Base-by-base conservation (phyloP, 1,140 invertebrate genomes). In the Medauroidea extradentata region DNA sequence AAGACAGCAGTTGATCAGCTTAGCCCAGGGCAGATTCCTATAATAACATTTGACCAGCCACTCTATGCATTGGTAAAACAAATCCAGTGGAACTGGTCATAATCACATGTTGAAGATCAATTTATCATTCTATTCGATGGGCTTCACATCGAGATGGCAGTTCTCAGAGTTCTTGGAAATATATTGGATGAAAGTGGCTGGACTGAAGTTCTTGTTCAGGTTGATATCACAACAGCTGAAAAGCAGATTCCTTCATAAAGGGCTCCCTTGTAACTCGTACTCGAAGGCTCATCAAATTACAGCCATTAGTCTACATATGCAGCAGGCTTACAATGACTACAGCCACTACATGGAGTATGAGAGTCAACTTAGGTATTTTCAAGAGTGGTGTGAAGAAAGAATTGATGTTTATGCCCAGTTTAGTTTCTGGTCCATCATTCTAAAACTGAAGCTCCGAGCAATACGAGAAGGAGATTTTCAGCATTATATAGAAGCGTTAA, bases 21-120 rank as follows among this genome's bases (percentile, higher is more conserved):
- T 13, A 68, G 64, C 60, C 63, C 57, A n/a, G 56, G 49, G n/a
- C 65, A 68, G 46, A 49, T 58, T n/a, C 61, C 65, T 29, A 60
- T 65, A 3, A 57, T 67, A 16, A 34, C n/a, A 43, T 13, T 25
- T 61, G 66, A 69, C 38, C 66, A 68, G 39, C 64, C 64, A 23
- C 61, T 66, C 0, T 68, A 19, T 59, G 56, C 55, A 8, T 9
- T 65, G 7, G 44, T 54, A 43, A 67, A 68, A 53, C 46, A 61
- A 21, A 65, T 69, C 18, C 68, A 69, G 55, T 69, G 61, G 63
- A 52, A 19, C 19, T 58, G 16, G 7, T 38, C 56, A 24, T 7
- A 54, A n/a, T n/a, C 14, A 14, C 27, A 59, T 34, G 25, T 19
- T 24, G 50, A 53, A 38, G 34, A 48, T 38, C 49, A 34, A 23